Base-by-base conservation (phyloP, 2,888 invertebrate species). In the Sylvicola fuscatus region DNA sequence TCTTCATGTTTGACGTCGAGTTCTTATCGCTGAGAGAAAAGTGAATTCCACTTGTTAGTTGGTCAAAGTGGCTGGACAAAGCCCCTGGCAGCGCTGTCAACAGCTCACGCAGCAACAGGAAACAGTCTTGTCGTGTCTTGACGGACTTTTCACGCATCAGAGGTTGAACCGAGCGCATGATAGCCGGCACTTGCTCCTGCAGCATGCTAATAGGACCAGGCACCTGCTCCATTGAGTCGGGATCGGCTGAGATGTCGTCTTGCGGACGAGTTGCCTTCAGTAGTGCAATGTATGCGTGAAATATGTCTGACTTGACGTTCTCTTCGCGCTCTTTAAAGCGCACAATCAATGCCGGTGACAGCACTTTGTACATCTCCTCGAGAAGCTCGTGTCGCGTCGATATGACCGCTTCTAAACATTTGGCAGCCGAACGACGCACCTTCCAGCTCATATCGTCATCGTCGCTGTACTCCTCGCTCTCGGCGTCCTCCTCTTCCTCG, bases 391-490 rank as follows among this genome's bases (percentile, higher is more conserved):
- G 83, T 37, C 95, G 71, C 1, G 92, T 93, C 2, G 81, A 70
- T 42, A 98, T 86, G 26, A 97, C 76, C 1, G 95, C 89, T 58
- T 97, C 93, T 13, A 99, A 63, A 51, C 97, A 97, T 60, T 98
- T 99, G 0, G 98, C 97, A 4, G 97, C 87, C 1, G 97, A 84
- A 30, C 98, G 72, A 27, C 98, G 68, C 8, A 86, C 86, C 66
- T 97, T 95, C 97, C 98, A 99, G 40, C 92, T 92, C 84, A 98
- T 90, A 53, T 98, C 98, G 54, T 99, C 98, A 56, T 98, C 98
- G 57, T 98, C 98, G 33, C 93, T 93, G 55, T 97, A 98, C 49
- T 95, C 95, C 50, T 92, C 89, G 44, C 89, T 86, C 16, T 82
- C 84, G 32, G 77, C 81, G 34, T 72, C 74, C 40, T 74, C 75